Evolutionary conservation across 2,888 invertebrate genomes (phyloP).

Genomic region (Hydrotaea cyrtoneurina): DNA sequence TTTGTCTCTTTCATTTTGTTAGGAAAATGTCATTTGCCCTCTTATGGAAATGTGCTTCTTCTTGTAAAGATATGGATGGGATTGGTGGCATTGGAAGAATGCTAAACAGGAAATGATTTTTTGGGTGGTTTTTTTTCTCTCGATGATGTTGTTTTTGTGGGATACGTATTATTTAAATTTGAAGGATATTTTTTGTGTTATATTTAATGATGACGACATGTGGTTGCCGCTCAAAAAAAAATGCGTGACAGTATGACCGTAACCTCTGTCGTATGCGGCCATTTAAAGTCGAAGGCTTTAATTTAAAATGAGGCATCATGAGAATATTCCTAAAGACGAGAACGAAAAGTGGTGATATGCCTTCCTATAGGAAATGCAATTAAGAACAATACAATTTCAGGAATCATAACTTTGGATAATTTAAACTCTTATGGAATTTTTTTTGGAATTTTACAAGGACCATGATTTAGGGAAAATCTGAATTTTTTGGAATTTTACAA

Average conservation of each 20-base stretch:
- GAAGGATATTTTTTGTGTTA: neutral
- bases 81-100: neutral
- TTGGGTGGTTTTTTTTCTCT: neutral
- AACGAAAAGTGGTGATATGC: too few relatives aligned
- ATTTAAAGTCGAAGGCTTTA: too few relatives aligned
- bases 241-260: conserved; percentile 14
- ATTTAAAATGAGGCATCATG: too few relatives aligned
- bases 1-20: neutral
- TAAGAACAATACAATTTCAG: too few relatives aligned
- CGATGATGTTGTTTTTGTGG: conserved; percentile 5
- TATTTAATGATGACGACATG: conserved; percentile 27
- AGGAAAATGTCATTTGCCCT: neutral
- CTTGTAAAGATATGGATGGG: neutral
- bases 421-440: too few relatives aligned
- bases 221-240: neutral
- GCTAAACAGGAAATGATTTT: conserved; percentile 23
- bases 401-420: too few relatives aligned
- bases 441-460: too few relatives aligned
- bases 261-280: neutral
- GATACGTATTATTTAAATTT: conserved; percentile 10
- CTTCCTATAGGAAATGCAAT: too few relatives aligned
- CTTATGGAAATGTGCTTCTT: neutral
- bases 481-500: too few relatives aligned
- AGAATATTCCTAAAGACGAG: too few relatives aligned
- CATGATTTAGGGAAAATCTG: too few relatives aligned